Base-by-base conservation (phyloP, 2,888 invertebrate genomes). In the Dendrolimus pini region DNA sequence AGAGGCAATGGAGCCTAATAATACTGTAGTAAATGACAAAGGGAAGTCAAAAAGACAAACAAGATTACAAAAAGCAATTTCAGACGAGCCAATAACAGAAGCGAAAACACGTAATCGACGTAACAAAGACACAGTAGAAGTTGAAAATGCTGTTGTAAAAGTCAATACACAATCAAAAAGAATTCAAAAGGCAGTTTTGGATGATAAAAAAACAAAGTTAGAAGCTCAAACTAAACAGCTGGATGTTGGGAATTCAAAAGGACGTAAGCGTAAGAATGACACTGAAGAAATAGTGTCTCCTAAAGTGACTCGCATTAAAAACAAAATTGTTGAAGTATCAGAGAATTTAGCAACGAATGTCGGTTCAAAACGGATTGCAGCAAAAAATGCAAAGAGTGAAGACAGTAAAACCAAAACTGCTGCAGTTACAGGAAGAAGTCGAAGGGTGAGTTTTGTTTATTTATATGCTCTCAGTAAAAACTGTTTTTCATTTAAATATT, bases 271-370 rank as follows among this genome's bases (percentile, higher is more conserved):
- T 6, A 74, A 70, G 60, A 57, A 65, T 7, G 55, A 60, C 0
- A 58, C 62, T 0, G 58, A 59, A 2, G 67, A 71, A 18, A 67
- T 65, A 8, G 58, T 68, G 12, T 72, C 73, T 0, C 18, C 67
- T 0, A 72, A 74, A 62, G 53, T 70, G 1, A 60, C 66, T 14
- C 63, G 67, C n/a, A 62, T 67, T 13, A 65, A 66, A 57, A 67
- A 61, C 55, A 64, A 66, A 41, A 62, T 63, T 41, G 58, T 47
- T 0, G 63, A 64, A n/a, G 60, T 62, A 54, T 53, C 41, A 1
- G 57, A 61, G 10, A 60, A 41, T 14, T 41, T 42, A 58, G 7
- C 1, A 54, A 55, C 10, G 41, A 53, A 53, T n/a, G 9, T 10
- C n/a, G 12, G 8, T 53, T 53, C 53, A 53, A 52, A 30, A 52